These are phyloP conservation scores for Hemibagrus guttatus DNA, from an alignment of 2,797 vertebrate genomes.

Conservation along the genomic window DNA sequence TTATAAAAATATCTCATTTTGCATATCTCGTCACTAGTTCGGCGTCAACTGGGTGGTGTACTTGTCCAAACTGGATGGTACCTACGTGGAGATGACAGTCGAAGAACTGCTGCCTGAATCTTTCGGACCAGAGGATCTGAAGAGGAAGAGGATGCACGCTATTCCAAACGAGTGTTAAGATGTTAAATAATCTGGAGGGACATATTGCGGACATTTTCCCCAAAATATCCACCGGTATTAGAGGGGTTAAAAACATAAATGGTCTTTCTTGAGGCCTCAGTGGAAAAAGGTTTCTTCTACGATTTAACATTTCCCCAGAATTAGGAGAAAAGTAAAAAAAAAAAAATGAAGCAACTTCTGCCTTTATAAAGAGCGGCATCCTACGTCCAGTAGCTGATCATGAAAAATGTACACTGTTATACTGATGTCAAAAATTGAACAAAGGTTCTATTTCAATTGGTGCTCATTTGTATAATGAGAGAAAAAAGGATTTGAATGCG, in stretches of 20 bases:
- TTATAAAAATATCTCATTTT: neutral
- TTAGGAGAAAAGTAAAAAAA: neutral
- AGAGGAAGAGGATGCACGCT: constrained; percentile 62
- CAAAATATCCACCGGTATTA: neutral
- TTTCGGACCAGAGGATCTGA: constrained; percentile 85
- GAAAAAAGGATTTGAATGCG: neutral
- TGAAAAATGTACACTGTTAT: neutral
- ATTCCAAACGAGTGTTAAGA: constrained; percentile 54
- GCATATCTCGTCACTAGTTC: constrained; percentile 74
- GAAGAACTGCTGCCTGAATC: constrained; percentile 83
- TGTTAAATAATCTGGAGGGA: neutral
- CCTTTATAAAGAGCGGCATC: neutral
- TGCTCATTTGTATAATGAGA: neutral
- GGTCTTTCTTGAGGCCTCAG: neutral
- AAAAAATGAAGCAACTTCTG: neutral
- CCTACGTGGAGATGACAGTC: constrained; percentile 74
- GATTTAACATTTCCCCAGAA: neutral
- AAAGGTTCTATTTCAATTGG: neutral
- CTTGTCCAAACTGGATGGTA: constrained; percentile 81
- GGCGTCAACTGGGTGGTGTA: constrained; percentile 82
- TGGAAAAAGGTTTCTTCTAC: neutral
- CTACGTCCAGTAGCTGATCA: neutral
- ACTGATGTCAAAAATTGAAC: neutral
- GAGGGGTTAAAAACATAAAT: neutral
- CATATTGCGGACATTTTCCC: neutral